Conservation (phyloP, 1,140 invertebrate genomes). For the Scaptomyza montana region DNA sequence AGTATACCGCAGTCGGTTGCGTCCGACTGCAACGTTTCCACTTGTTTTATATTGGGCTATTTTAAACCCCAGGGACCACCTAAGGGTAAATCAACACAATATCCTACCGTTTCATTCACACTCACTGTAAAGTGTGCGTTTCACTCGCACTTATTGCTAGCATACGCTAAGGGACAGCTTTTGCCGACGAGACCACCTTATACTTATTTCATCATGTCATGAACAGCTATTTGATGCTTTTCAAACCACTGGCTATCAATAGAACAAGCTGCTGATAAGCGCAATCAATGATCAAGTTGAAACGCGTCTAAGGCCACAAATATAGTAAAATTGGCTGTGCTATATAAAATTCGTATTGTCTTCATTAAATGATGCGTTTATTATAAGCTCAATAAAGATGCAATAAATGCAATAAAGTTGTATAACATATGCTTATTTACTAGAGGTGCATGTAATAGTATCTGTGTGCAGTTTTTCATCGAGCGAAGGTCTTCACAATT, state of each 20-base stretch:
- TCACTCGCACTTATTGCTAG: no score
- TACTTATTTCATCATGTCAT: no score
- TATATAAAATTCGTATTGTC: conserved; percentile 39
- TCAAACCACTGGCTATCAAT: conserved; percentile 8
- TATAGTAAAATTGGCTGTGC: conserved; percentile 42
- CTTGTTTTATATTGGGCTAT: no score
- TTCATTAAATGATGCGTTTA: conserved; percentile 69
- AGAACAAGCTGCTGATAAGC: conserved; percentile 58
- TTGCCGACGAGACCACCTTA: no score
- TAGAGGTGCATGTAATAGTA: conserved; percentile 19
- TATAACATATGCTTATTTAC: conserved; percentile 23
- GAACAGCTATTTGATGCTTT: neutral
- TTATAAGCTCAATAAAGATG: conserved; percentile 71
- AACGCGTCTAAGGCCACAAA: conserved; percentile 47
- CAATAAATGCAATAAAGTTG: conserved; percentile 45
- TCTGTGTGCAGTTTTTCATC: conserved; percentile 37
- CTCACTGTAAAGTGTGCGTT: no score
- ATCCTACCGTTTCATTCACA: no score
- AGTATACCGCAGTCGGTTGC: no score
- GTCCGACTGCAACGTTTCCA: no score
- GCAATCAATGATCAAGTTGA: conserved; percentile 48
- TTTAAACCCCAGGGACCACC: no score
- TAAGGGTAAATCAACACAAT: no score
- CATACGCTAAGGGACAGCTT: no score
- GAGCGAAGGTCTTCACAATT: conserved; percentile 31